Evolutionary conservation across 2,888 invertebrate genomes (phyloP).

Genomic region (Polydrusus pterygomalis): DNA sequence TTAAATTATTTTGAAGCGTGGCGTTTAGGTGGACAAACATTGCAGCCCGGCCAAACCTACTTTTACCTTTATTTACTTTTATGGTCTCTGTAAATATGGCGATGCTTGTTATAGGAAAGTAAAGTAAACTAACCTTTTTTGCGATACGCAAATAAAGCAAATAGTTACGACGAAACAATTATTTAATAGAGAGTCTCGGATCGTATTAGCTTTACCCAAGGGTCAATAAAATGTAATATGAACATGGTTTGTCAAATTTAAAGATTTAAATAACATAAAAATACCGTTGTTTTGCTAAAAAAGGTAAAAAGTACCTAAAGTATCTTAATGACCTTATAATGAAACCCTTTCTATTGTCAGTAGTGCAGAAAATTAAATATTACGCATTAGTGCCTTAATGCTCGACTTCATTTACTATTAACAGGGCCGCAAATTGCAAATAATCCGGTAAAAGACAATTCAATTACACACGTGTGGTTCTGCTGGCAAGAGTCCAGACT

Average conservation of each 20-base stretch:
- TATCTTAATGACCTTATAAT: too few relatives aligned
- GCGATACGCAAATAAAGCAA: neutral
- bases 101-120: neutral
- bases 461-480: constrained; percentile 17
- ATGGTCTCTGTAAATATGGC: neutral
- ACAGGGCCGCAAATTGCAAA: too few relatives aligned
- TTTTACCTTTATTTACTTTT: neutral
- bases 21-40: neutral
- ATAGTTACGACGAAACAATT: neutral
- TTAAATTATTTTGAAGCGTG: neutral
- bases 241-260: too few relatives aligned
- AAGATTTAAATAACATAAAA: too few relatives aligned
- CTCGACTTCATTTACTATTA: too few relatives aligned
- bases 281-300: too few relatives aligned
- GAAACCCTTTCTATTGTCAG: too few relatives aligned
- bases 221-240: neutral
- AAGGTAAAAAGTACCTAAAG: too few relatives aligned
- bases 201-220: neutral
- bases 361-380: too few relatives aligned
- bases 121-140: neutral
- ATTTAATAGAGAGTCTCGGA: neutral
- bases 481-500: constrained; percentile 20
- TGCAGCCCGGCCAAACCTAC: neutral
- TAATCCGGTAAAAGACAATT: neutral
- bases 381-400: too few relatives aligned